Conservation (phyloP, 2,888 invertebrate genomes). For the Tortricodes alternella region DNA sequence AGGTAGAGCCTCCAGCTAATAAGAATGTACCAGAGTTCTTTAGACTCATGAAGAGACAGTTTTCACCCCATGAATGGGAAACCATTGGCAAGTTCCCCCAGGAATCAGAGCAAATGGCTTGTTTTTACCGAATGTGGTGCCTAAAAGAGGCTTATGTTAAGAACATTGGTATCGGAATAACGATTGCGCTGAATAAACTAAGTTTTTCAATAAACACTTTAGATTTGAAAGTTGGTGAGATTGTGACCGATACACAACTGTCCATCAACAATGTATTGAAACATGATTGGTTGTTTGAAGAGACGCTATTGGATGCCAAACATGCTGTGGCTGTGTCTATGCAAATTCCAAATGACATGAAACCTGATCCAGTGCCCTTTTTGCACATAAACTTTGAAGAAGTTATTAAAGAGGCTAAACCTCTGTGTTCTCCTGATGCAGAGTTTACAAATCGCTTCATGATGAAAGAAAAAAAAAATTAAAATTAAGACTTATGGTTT, state of each 20-base stretch:
- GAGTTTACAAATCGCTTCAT: constrained; percentile 83
- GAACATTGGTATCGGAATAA: constrained; percentile 93
- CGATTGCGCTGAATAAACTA: constrained; percentile 88
- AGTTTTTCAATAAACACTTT: constrained; percentile 87
- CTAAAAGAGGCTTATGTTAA: constrained; percentile 97
- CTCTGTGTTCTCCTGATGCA: constrained; percentile 71
- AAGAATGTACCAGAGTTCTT: constrained; percentile 91
- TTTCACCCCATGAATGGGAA: constrained; percentile 91
- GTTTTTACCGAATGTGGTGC: constrained; percentile 96
- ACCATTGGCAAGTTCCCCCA: constrained; percentile 83
- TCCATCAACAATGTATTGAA: constrained; percentile 82
- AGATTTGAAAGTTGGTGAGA: constrained; percentile 62
- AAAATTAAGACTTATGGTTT: not conserved
- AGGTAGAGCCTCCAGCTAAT: constrained; percentile 88
- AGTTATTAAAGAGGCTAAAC: constrained; percentile 80
- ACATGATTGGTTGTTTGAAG: constrained; percentile 91
- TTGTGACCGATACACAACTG: constrained; percentile 85
- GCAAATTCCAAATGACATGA: constrained; percentile 48
- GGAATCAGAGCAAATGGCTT: constrained; percentile 86
- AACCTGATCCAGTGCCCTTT: constrained; percentile 62
- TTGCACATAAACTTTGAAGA: constrained; percentile 82
- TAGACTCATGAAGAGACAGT: constrained; percentile 92
- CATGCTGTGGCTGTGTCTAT: constrained; percentile 92
- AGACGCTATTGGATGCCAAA: constrained; percentile 87
- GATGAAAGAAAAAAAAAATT: constrained; percentile 73